Conservation (phyloP, 2,797 vertebrate genomes). For the Spatula versicolor region DNA sequence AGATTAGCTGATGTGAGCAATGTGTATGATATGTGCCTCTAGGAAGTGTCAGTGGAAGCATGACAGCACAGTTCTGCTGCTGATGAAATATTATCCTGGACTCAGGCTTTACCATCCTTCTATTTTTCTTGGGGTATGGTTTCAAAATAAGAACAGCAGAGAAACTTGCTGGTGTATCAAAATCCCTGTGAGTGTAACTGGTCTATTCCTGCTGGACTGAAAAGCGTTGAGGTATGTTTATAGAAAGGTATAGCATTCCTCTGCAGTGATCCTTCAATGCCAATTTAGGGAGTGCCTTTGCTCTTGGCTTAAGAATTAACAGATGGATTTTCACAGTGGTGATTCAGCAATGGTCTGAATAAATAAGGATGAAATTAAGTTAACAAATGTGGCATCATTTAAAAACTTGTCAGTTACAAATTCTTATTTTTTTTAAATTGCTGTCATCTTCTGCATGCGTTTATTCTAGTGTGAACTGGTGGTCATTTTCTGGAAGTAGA, state of each 20-base stretch:
- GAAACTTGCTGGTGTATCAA: neutral
- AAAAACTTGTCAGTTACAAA: neutral
- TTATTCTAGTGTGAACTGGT: neutral
- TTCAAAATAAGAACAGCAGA: neutral
- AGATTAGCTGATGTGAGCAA: neutral
- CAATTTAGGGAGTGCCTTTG: constrained; percentile 55
- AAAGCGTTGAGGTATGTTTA: neutral
- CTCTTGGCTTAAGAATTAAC: constrained; percentile 50
- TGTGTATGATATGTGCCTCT: rapidly evolving
- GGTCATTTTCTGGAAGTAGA: neutral
- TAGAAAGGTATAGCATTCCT: constrained; percentile 10
- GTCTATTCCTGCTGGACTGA: neutral
- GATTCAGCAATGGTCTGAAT: constrained; percentile 52
- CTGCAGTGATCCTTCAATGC: neutral
- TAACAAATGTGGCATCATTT: neutral
- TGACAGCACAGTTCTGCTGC: neutral
- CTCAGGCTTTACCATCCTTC: neutral
- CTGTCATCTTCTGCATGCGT: neutral
- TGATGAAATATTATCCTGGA: neutral
- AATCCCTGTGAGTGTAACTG: neutral
- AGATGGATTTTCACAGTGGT: constrained; percentile 22
- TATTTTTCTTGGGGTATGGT: neutral
- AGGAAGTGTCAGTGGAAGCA: neutral
- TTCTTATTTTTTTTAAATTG: neutral
- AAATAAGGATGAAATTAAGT: constrained; percentile 50